These are phyloP conservation scores for Sinocyclocheilus anshuiensis DNA, from an alignment of 2,113 vertebrate genomes.

Conservation along the genomic window DNA sequence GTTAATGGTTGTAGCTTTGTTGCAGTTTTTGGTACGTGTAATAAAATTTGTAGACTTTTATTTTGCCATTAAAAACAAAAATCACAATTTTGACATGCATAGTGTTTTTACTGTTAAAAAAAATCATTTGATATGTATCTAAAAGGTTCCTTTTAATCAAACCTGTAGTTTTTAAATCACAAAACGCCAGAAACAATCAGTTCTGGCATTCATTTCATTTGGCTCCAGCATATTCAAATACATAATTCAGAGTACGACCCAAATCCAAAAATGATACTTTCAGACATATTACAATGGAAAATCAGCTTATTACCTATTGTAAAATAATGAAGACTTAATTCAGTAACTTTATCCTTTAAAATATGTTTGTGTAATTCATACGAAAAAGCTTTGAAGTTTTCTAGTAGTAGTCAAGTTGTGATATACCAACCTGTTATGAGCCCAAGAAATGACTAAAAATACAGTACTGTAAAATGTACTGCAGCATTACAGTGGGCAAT, in stretches of 20 bases:
- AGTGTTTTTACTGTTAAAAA: not conserved
- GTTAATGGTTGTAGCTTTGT: not conserved
- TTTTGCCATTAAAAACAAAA: constrained; percentile 29
- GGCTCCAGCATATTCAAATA: not conserved
- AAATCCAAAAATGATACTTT: not conserved
- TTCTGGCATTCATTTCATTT: not conserved
- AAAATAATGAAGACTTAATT: not conserved
- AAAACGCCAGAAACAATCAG: not conserved
- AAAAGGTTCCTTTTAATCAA: not conserved
- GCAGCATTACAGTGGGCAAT: not conserved
- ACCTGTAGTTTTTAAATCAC: not conserved
- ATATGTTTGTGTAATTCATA: not conserved
- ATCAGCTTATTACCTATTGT: not conserved
- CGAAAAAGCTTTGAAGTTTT: not conserved
- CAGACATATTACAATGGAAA: not conserved
- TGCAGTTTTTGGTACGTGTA: not conserved
- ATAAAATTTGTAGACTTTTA: not conserved
- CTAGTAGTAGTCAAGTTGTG: not conserved
- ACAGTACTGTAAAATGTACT: not conserved
- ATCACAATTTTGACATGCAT: not conserved
- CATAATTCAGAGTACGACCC: no score
- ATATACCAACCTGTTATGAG: not conserved
- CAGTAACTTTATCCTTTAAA: not conserved
- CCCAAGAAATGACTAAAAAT: not conserved
- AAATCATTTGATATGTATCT: not conserved